A percentile compares a stretch with the other conserved stretches of the same genome.
These are phyloP conservation scores for Pitangus sulphuratus DNA, from an alignment of 2,797 vertebrate species.

Conservation along the genomic window DNA sequence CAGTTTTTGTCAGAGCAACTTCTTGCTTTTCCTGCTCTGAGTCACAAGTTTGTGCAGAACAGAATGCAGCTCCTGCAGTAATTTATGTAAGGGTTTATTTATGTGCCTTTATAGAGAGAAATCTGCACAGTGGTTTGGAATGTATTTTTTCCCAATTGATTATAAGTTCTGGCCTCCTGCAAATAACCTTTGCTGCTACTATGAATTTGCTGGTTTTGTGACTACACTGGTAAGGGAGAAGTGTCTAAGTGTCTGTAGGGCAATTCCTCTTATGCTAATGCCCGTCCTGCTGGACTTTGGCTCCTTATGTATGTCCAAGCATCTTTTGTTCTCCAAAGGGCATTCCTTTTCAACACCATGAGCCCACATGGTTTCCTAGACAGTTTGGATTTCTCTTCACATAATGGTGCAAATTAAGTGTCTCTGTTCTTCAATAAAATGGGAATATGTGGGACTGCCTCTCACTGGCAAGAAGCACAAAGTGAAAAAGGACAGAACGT, in stretches of 20 bases:
- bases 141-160: background rate
- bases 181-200: background rate
- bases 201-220: background rate
- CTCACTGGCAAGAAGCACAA: background rate
- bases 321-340: constrained; percentile 5
- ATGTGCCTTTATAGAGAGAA: background rate
- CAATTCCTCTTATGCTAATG: background rate
- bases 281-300: background rate
- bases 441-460: background rate
- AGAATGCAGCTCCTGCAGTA: background rate
- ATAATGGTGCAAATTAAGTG: constrained; percentile 30
- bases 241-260: background rate
- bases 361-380: background rate
- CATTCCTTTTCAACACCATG: background rate
- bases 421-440: background rate
- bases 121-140: background rate
- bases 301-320: background rate
- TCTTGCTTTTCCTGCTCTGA: background rate
- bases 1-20: constrained; percentile 7
- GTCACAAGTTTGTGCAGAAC: background rate
- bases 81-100: background rate
- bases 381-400: background rate
- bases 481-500: background rate
- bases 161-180: background rate
- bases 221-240: background rate